These are phyloP conservation scores for Paramormyrops kingsleyae DNA, from an alignment of 2,113 vertebrate species.

Conservation along the genomic window DNA sequence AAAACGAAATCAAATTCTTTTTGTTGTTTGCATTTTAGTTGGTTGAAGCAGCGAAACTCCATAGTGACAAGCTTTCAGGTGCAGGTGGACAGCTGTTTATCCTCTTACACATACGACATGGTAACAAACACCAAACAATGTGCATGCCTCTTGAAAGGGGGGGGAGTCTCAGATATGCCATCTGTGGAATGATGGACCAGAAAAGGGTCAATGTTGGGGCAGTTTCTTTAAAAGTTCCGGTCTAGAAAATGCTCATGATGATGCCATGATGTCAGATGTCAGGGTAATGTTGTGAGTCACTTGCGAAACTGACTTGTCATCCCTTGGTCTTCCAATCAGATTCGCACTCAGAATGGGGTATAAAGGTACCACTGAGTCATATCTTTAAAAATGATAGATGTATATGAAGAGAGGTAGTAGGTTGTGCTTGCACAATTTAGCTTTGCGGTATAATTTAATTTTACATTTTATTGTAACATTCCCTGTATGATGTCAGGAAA, in stretches of 20 bases:
- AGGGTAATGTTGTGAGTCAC: neutral
- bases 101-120: neutral
- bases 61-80: neutral
- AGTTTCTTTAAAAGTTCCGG: neutral
- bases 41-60: neutral
- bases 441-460: neutral
- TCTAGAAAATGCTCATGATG: neutral
- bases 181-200: neutral
- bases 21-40: neutral
- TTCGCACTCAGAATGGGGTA: neutral
- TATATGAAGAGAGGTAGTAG: neutral
- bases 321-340: neutral
- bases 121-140: neutral
- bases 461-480: neutral
- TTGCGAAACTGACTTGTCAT: neutral
- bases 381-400: neutral
- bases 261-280: neutral
- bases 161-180: neutral
- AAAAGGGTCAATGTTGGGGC: neutral
- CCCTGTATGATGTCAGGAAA: neutral
- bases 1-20: neutral
- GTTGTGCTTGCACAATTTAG: neutral
- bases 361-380: neutral
- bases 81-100: neutral
- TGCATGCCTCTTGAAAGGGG: neutral